Evolutionary conservation across 2,888 invertebrate species (phyloP).

Genomic region (Cheilosia soror): DNA sequence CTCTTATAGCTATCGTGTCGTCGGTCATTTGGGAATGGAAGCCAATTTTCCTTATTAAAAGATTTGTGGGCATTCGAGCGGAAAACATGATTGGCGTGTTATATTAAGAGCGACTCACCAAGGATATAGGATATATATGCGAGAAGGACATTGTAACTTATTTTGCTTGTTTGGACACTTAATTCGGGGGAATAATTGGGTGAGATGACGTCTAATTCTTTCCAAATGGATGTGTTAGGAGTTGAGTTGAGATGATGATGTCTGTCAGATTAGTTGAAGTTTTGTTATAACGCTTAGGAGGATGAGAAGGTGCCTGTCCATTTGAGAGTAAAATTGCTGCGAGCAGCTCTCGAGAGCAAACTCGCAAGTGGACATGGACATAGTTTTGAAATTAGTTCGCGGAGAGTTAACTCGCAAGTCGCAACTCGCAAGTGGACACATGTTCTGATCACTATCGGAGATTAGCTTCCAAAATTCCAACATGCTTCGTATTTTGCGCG

Average conservation of each 20-base stretch:
- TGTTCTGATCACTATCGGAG: too few species aligned
- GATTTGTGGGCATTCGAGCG: slow-evolving; percentile 41
- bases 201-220: slow-evolving; percentile 25
- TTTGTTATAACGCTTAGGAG: neutral
- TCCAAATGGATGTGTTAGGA: slow-evolving; percentile 28
- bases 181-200: slow-evolving; percentile 53
- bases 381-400: too few species aligned
- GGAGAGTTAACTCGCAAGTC: too few species aligned
- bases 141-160: slow-evolving; percentile 10
- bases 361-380: too few species aligned
- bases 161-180: slow-evolving; percentile 37
- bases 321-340: too few species aligned
- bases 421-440: too few species aligned
- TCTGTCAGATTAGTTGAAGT: slow-evolving; percentile 5
- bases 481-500: too few species aligned
- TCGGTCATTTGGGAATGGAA: neutral
- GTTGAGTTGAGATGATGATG: slow-evolving; percentile 15
- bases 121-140: neutral
- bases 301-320: too few species aligned
- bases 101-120: neutral
- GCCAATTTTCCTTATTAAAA: slow-evolving; percentile 49
- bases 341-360: too few species aligned
- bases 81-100: slow-evolving; percentile 62
- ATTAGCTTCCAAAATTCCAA: too few species aligned
- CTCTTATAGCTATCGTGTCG: neutral